phyloP scores from a whole-genome alignment of 1,140 invertebrate genomes.

The Drosophila pectinifera region DNA sequence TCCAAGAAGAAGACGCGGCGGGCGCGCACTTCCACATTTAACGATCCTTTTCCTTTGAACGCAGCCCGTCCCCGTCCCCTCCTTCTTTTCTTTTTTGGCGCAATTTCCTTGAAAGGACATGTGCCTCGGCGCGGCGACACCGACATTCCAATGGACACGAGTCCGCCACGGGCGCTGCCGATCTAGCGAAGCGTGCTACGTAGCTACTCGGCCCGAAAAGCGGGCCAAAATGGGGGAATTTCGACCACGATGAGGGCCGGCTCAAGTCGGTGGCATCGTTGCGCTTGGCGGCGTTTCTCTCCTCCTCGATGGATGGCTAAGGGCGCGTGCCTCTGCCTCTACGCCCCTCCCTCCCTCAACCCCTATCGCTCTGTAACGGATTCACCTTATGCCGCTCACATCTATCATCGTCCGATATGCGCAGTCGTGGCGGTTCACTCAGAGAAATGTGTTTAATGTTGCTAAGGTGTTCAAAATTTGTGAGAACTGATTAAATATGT shows the following conservation, averaged over 20 bases:
- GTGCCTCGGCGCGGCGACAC: constrained; percentile 50
- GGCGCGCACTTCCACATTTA: constrained; percentile 68
- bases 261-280: constrained; percentile 52
- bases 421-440: constrained; percentile 42
- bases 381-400: constrained; percentile 76
- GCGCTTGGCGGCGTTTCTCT: constrained; percentile 49
- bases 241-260: constrained; percentile 68
- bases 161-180: constrained; percentile 50
- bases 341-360: background rate
- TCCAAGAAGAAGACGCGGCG: constrained; percentile 63
- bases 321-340: constrained; percentile 45
- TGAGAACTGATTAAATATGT: no score
- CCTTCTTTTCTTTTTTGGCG: no score
- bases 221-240: constrained; percentile 63
- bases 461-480: no score
- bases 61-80: constrained; percentile 13
- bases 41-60: constrained; percentile 57
- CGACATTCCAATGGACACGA: constrained; percentile 72
- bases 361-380: constrained; percentile 66
- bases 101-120: constrained; percentile 57
- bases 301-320: constrained; percentile 15
- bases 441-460: background rate
- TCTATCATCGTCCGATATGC: constrained; percentile 77
- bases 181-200: constrained; percentile 52
- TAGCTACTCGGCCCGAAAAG: constrained; percentile 49